phyloP scores from a whole-genome alignment of 2,113 vertebrate genomes.

The Lycaon pictus region DNA sequence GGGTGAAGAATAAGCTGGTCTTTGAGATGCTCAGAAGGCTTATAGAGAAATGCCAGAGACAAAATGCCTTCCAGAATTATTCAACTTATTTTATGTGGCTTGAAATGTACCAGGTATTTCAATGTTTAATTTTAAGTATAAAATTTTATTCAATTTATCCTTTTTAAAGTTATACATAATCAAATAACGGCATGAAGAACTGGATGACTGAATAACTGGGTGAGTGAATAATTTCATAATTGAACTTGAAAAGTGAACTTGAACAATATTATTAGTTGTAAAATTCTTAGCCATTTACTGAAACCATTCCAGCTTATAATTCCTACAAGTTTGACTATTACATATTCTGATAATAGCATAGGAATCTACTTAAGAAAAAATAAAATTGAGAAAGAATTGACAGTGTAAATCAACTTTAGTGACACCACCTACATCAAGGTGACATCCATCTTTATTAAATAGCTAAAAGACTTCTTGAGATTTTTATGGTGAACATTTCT shows the following conservation, averaged over 20 bases:
- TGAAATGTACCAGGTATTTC: background rate
- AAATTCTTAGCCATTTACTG: background rate
- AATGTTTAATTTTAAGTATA: background rate
- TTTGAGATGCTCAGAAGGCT: background rate
- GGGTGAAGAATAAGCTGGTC: background rate
- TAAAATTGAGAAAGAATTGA: background rate
- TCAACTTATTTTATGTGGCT: background rate
- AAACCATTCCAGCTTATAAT: background rate
- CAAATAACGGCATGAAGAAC: background rate
- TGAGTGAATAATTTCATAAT: background rate
- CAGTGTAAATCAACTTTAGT: background rate
- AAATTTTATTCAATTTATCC: background rate
- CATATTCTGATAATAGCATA: background rate
- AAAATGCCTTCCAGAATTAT: background rate
- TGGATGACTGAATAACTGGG: background rate
- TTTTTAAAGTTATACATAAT: background rate
- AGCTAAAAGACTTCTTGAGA: background rate
- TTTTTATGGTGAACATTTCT: background rate
- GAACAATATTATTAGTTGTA: background rate
- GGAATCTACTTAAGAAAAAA: background rate
- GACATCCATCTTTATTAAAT: background rate
- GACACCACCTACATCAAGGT: background rate
- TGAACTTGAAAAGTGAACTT: conserved; percentile 38
- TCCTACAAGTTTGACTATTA: background rate
- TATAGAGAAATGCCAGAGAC: background rate